Evolutionary conservation across 1,140 invertebrate species (phyloP).

Genomic region (Trichogramma pretiosum): DNA sequence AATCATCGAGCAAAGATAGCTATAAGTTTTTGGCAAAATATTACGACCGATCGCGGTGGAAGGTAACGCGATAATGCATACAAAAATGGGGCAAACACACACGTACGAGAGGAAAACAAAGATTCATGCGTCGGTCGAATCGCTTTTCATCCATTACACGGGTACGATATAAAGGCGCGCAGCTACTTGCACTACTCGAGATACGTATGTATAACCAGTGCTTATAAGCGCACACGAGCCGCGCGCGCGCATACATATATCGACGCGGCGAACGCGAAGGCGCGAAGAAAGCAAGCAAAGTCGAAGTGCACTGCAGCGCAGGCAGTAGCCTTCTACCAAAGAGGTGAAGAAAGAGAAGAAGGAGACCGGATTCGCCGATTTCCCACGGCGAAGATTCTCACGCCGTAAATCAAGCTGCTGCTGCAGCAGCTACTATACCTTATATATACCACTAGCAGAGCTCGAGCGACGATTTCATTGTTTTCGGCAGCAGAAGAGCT

Average conservation of each 20-base stretch:
- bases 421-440: slow-evolving; percentile 12
- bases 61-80: too few relatives aligned
- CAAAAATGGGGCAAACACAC: too few relatives aligned
- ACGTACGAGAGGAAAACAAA: not conserved
- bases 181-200: not conserved
- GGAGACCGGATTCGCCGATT: slow-evolving; percentile 23
- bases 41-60: not conserved
- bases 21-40: not conserved
- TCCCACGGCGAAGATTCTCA: slow-evolving; percentile 32
- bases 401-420: slow-evolving; percentile 30
- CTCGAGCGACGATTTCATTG: slow-evolving; percentile 20
- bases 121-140: slow-evolving; percentile 14
- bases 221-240: not conserved
- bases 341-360: not conserved
- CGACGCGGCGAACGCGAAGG: not conserved
- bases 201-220: not conserved
- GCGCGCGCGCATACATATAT: too few relatives aligned
- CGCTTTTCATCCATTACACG: slow-evolving; percentile 16
- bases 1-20: slow-evolving; percentile 3
- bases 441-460: not conserved
- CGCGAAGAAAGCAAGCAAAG: not conserved
- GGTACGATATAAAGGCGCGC: too few relatives aligned
- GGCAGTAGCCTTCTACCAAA: not conserved
- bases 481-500: slow-evolving; percentile 11
- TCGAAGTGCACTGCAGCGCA: not conserved